Conservation (phyloP, 1,140 invertebrate species). For the Papilio polytes region DNA sequence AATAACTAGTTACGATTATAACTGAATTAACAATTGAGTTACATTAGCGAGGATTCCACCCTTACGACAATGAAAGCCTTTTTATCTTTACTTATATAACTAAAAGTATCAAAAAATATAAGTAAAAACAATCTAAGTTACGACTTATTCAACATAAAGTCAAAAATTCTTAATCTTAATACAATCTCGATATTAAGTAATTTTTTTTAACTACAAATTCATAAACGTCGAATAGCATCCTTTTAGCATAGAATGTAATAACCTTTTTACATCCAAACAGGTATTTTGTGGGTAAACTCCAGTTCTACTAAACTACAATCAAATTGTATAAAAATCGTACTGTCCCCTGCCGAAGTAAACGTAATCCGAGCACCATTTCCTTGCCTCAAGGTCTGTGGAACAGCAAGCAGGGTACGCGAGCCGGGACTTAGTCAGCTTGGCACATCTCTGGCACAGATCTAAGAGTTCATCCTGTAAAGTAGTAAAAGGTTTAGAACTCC, state of each 20-base stretch:
- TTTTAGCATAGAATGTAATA: neutral
- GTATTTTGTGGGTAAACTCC: conserved; percentile 16
- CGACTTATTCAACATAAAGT: too few relatives aligned
- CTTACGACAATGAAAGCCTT: too few relatives aligned
- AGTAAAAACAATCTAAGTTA: too few relatives aligned
- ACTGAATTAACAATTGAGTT: too few relatives aligned
- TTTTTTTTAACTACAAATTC: neutral
- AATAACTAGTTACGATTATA: too few relatives aligned
- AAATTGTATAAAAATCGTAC: conserved; percentile 64
- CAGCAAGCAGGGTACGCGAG: conserved; percentile 72
- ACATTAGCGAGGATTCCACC: too few relatives aligned
- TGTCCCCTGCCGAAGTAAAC: conserved; percentile 72
- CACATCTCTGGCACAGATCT: conserved; percentile 75
- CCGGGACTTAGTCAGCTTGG: conserved; percentile 71
- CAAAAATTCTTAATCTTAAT: neutral
- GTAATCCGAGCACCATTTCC: conserved; percentile 77
- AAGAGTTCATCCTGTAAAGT: conserved; percentile 71
- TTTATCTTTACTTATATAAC: too few relatives aligned
- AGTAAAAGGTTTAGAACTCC: conserved; percentile 14
- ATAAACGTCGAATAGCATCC: neutral
- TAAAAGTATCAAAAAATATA: too few relatives aligned
- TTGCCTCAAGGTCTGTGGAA: conserved; percentile 67
- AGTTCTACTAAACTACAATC: conserved; percentile 28
- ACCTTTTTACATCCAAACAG: neutral
- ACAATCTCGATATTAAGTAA: neutral